Conservation (phyloP, 2,113 vertebrate genomes). For the Trichechus manatus region DNA sequence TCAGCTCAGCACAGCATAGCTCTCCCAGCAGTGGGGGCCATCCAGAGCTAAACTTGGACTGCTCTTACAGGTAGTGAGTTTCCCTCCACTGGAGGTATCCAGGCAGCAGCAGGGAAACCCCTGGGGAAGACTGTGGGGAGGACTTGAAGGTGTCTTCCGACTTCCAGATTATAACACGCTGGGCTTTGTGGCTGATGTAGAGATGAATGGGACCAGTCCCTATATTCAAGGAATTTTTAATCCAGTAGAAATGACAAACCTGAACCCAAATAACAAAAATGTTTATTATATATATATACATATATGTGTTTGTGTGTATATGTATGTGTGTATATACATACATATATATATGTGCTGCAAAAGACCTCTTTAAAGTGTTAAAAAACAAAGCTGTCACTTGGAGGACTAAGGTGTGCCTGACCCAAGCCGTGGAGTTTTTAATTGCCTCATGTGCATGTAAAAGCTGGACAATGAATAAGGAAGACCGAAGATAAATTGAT, state of each 20-base stretch:
- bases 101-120: neutral
- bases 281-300: neutral
- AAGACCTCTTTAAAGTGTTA: too few species aligned
- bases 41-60: neutral
- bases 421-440: too few species aligned
- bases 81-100: neutral
- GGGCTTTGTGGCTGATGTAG: neutral
- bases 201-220: neutral
- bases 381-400: too few species aligned
- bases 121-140: neutral
- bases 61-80: neutral
- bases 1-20: neutral
- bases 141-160: neutral
- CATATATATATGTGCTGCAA: too few species aligned
- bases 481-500: too few species aligned
- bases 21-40: neutral
- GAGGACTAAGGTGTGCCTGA: too few species aligned
- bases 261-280: neutral
- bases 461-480: too few species aligned
- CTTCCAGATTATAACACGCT: neutral
- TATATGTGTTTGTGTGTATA: too few species aligned
- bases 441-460: too few species aligned
- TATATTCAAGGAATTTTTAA: neutral
- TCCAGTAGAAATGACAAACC: neutral
- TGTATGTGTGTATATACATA: neutral